Evolutionary conservation across 2,888 invertebrate species (phyloP).

Genomic region (Heliconius cydno): DNA sequence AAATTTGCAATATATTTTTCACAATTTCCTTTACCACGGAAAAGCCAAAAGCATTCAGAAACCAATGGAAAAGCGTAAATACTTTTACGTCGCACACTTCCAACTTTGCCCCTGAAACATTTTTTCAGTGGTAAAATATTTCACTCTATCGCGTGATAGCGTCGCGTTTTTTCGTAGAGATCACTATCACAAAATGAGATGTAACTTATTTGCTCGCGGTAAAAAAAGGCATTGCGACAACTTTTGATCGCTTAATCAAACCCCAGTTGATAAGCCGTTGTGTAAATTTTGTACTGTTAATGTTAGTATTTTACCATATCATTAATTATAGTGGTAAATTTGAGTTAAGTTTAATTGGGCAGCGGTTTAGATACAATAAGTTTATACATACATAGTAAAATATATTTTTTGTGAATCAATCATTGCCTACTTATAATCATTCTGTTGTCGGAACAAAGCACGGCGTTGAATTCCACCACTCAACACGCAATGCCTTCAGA

Average conservation of each 20-base stretch:
- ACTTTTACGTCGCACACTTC: not conserved
- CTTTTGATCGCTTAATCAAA: constrained; percentile 58
- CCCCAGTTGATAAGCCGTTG: constrained; percentile 18
- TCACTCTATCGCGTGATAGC: constrained; percentile 60
- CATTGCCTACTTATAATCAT: too few relatives aligned
- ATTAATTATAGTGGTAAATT: not conserved
- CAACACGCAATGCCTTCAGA: too few relatives aligned
- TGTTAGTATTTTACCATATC: not conserved
- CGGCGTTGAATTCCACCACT: too few relatives aligned
- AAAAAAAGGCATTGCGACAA: constrained; percentile 57
- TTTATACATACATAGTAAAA: too few relatives aligned
- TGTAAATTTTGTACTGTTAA: not conserved
- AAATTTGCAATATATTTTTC: not conserved
- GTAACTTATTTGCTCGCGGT: constrained; percentile 70
- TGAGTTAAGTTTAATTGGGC: not conserved
- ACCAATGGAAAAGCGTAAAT: not conserved
- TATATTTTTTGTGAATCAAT: too few relatives aligned
- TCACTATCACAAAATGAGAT: constrained; percentile 70
- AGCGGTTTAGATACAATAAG: too few relatives aligned
- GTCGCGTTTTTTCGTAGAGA: constrained; percentile 61
- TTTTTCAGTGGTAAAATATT: constrained; percentile 13
- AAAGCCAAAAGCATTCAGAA: not conserved
- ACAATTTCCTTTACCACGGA: not conserved
- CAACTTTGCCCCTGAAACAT: not conserved
- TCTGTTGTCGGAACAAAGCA: too few relatives aligned